Evolutionary conservation across 2,797 vertebrate genomes (phyloP), one percentile per base, ranked within the genome.

Genomic region (Cuculus canorus): DNA sequence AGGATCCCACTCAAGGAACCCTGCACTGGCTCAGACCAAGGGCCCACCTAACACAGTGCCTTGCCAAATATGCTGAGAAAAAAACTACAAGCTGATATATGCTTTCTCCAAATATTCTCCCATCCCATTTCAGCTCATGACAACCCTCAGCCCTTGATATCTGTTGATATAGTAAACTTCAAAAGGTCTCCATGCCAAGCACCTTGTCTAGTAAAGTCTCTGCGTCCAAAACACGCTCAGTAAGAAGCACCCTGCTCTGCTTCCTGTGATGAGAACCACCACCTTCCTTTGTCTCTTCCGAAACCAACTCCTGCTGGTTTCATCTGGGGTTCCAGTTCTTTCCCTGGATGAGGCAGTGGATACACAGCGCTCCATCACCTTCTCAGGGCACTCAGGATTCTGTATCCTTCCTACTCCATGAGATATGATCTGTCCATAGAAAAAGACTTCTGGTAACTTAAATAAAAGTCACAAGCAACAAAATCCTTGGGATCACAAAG

Each of bases 211-310:
- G 70, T 24, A n/a, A 75, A 30, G 12, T 33, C 70, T n/a, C 53
- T 66, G 61, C 39, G 65, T 19, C 41, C n/a, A 50, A 32, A 37
- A n/a, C 1, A 9, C 9, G 52, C 61, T 75, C 81, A 81, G 33
- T 33, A 86, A 53, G 30, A 53, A 60, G 35, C 21, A 35, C 4
- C 23, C 28, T 41, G 28, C 10, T 53, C 50, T 69, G 12, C 54
- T 9, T 14, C 10, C 4, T 35, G 4, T 0, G 0, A 45, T 10
- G 30, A 92, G 60, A 95, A 50, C 10, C 14, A 72, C 2, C 35
- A 37, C 22, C 60, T 64, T 54, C 54, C 52, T 25, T 10, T 22
- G 17, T 5, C 61, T 4, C 53, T 66, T 35, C 25, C 59, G 50
- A 43, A 78, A 61, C 18, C 22, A 19, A 5, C 41, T 60, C 9